Evolutionary conservation across 2,888 invertebrate genomes (phyloP).

Genomic region (Mesorhabditis spiculigera): DNA sequence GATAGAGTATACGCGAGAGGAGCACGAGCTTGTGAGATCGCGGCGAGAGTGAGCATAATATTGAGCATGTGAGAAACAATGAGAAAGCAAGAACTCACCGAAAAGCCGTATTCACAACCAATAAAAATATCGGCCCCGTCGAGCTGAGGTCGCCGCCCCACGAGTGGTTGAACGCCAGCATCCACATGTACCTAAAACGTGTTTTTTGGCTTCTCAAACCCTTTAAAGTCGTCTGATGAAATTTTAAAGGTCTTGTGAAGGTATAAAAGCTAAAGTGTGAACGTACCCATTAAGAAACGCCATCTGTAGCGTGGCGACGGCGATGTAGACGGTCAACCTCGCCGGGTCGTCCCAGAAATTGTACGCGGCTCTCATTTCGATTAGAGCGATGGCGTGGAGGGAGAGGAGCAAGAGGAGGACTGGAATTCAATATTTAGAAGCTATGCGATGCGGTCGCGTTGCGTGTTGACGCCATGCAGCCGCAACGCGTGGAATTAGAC

Average conservation of each 20-base stretch:
- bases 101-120: conserved; percentile 15
- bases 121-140: conserved; percentile 23
- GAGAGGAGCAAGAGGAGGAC: background rate
- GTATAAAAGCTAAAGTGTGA: background rate
- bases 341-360: conserved; percentile 6
- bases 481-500: too few species aligned
- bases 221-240: too few species aligned
- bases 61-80: too few species aligned
- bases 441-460: too few species aligned
- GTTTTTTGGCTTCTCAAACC: too few species aligned
- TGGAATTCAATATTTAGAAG: background rate
- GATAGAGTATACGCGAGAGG: background rate
- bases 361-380: background rate
- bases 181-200: conserved; percentile 29
- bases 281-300: conserved; percentile 34
- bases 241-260: too few species aligned
- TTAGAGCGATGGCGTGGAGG: background rate
- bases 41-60: too few species aligned
- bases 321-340: conserved; percentile 31
- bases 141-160: conserved; percentile 27
- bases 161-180: conserved; percentile 30
- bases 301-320: conserved; percentile 34
- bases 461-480: too few species aligned
- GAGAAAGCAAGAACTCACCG: conserved; percentile 16
- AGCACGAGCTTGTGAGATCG: background rate